Percentiles rank a stretch among this genome's conserved stretches.
phyloP scores from a whole-genome alignment of 2,888 invertebrate genomes.

The Platycnemis pennipes region DNA sequence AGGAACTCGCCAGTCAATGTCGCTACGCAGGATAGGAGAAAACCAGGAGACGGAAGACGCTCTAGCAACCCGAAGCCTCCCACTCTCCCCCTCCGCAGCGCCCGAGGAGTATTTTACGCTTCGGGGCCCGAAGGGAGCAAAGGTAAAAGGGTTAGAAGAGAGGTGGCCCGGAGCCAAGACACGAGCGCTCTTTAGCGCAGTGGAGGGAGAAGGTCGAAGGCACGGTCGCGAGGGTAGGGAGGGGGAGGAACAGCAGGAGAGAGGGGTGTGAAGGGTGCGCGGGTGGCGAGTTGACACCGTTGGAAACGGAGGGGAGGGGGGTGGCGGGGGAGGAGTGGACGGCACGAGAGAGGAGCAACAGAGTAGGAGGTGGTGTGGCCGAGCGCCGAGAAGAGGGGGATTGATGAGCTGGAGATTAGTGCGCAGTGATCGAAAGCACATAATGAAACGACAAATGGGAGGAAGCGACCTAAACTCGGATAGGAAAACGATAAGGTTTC shows the following conservation, averaged over 20 bases:
- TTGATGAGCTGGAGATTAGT: neutral
- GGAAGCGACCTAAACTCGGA: neutral
- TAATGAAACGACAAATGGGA: neutral
- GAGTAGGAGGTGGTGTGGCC: neutral
- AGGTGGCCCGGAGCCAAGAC: conserved; percentile 55
- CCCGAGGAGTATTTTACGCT: conserved; percentile 32
- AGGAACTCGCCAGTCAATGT: no score
- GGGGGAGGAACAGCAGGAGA: neutral
- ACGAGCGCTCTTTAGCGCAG: conserved; percentile 43
- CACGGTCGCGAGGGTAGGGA: neutral
- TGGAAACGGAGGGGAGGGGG: neutral
- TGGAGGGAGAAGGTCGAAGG: conserved; percentile 22
- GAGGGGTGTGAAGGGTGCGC: neutral
- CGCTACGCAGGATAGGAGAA: no score
- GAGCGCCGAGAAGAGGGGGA: neutral
- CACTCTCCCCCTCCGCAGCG: neutral
- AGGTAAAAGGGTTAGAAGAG: conserved; percentile 33
- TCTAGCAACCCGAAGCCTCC: neutral
- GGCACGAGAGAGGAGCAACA: neutral
- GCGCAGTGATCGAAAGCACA: neutral
- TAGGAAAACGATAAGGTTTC: neutral
- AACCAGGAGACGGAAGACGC: neutral
- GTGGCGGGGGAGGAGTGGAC: neutral
- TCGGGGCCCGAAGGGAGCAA: conserved; percentile 35
- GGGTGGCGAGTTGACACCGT: neutral